Evolutionary conservation across 2,888 invertebrate species (phyloP).

Genomic region (Gryllus longicercus): DNA sequence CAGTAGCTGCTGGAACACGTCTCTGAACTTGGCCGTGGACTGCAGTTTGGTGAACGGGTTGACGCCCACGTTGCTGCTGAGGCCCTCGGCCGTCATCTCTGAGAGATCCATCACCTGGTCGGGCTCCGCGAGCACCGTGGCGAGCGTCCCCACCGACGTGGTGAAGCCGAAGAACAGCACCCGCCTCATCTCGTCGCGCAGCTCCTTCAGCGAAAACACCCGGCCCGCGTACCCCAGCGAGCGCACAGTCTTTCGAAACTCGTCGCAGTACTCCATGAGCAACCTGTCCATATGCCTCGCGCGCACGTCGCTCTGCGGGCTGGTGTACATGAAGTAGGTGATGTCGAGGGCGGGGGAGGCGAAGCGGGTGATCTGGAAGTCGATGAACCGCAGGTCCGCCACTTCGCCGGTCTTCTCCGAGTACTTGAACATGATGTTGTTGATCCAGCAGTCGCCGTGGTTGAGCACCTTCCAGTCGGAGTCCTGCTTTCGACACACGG

Average conservation of each 20-base stretch:
- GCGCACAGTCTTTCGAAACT: conserved; percentile 24
- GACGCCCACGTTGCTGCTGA: conserved; percentile 5
- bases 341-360: conserved; percentile 35
- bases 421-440: conserved; percentile 35
- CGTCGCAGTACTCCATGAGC: conserved; percentile 33
- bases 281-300: conserved; percentile 29
- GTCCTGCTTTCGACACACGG: not conserved
- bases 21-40: not conserved
- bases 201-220: conserved; percentile 33
- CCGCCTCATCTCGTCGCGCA: conserved; percentile 34
- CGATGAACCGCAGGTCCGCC: conserved; percentile 33
- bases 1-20: conserved; percentile 18
- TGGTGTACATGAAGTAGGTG: conserved; percentile 35
- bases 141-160: conserved; percentile 27
- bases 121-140: conserved; percentile 31
- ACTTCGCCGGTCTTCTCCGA: not conserved
- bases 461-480: conserved; percentile 30
- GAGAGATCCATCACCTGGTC: conserved; percentile 29
- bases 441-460: conserved; percentile 36
- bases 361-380: conserved; percentile 36
- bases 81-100: not conserved
- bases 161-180: conserved; percentile 34
- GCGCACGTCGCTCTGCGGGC: conserved; percentile 28
- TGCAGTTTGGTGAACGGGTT: conserved; percentile 21
- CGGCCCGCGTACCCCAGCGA: conserved; percentile 19